Evolutionary conservation across 1,140 invertebrate species (phyloP).

Genomic region (Cherax destructor): DNA sequence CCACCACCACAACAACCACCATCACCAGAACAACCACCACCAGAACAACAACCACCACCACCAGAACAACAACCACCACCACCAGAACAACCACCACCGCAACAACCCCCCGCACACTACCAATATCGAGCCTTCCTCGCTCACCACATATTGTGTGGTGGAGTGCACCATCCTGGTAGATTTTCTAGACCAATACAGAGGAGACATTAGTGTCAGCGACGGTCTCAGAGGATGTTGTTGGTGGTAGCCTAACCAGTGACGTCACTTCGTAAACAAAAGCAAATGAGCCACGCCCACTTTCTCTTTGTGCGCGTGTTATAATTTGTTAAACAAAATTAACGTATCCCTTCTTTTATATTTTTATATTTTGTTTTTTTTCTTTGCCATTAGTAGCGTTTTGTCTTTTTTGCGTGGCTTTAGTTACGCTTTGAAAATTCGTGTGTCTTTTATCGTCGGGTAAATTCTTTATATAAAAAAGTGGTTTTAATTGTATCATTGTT

Average conservation of each 20-base stretch:
- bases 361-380: background rate
- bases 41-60: too few relatives aligned
- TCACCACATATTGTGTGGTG: background rate
- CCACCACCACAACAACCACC: too few relatives aligned
- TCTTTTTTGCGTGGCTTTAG: too few relatives aligned
- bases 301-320: background rate
- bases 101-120: background rate
- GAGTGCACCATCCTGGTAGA: background rate
- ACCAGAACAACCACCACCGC: too few relatives aligned
- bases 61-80: too few relatives aligned
- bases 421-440: too few relatives aligned
- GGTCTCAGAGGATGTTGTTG: background rate
- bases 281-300: background rate
- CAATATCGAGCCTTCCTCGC: background rate
- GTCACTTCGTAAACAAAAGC: background rate
- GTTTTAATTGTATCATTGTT: too few relatives aligned
- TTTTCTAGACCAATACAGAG: background rate
- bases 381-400: too few relatives aligned
- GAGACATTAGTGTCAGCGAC: background rate
- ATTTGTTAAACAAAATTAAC: background rate
- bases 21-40: too few relatives aligned
- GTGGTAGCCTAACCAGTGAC: background rate
- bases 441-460: too few relatives aligned
- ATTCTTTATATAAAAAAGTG: too few relatives aligned
- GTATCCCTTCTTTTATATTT: background rate